Conservation (phyloP, 2,113 vertebrate genomes). For the Sardina pilchardus region DNA sequence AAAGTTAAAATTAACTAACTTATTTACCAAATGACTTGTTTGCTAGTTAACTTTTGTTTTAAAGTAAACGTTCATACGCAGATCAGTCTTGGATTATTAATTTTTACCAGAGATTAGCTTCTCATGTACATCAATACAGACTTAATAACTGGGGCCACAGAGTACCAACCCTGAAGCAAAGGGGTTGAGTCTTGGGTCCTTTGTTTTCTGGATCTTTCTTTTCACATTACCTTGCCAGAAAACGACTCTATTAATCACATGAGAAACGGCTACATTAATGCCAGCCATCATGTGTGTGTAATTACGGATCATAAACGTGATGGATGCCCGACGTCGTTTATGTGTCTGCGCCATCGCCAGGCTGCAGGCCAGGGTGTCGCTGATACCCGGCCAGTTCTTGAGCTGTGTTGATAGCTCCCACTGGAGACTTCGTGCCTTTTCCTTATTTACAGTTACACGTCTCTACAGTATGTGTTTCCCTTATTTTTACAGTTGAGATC, state of each 20-base stretch:
- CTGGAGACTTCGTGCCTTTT: background rate
- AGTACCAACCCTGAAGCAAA: background rate
- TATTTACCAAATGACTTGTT: background rate
- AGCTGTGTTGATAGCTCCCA: background rate
- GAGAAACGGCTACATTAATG: slow-evolving; percentile 1
- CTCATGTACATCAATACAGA: background rate
- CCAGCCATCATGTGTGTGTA: slow-evolving; percentile 9
- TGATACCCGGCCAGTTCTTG: background rate
- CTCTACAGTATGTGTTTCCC: background rate
- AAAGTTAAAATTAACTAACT: background rate
- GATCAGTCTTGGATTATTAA: background rate
- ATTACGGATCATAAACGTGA: background rate
- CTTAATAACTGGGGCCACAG: background rate
- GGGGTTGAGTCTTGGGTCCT: background rate
- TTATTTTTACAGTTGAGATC: background rate
- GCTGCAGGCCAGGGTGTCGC: background rate
- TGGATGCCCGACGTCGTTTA: background rate
- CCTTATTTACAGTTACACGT: background rate
- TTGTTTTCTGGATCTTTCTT: background rate
- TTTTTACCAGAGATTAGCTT: background rate
- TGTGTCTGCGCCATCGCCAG: background rate
- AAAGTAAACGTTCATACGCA: background rate
- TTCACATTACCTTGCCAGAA: background rate
- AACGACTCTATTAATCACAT: background rate
- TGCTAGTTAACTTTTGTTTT: background rate